Percentiles rank a stretch among this genome's conserved stretches.
Evolutionary conservation across 2,888 invertebrate species (phyloP).

Genomic region (Diploptera punctata): DNA sequence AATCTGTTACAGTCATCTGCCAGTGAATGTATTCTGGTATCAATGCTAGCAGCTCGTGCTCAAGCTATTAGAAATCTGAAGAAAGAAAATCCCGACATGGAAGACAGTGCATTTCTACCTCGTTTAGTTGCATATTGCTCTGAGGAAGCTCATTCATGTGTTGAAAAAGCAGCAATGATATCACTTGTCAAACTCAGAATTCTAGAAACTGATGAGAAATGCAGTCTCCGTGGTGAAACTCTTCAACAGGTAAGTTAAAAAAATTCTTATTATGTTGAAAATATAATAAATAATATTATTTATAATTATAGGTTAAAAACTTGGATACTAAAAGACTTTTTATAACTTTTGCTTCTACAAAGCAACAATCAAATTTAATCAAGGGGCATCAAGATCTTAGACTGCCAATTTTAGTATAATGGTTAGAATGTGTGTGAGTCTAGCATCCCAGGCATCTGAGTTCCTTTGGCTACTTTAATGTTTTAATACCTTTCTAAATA

Average conservation of each 20-base stretch:
- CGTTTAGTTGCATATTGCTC: slow-evolving; percentile 79
- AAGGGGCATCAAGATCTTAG: no score
- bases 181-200: slow-evolving; percentile 74
- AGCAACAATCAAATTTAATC: no score
- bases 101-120: slow-evolving; percentile 76
- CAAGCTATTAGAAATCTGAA: slow-evolving; percentile 74
- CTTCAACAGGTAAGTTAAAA: slow-evolving; percentile 57
- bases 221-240: slow-evolving; percentile 67
- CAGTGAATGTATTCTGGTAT: slow-evolving; percentile 81
- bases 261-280: no score
- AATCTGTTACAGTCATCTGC: slow-evolving; percentile 66
- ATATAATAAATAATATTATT: no score
- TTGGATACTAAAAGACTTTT: no score
- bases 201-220: slow-evolving; percentile 73
- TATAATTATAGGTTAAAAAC: no score
- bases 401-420: no score
- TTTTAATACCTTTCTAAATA: no score
- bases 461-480: no score
- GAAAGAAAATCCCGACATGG: slow-evolving; percentile 56
- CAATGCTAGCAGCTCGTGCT: slow-evolving; percentile 76
- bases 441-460: no score
- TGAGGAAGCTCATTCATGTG: slow-evolving; percentile 76
- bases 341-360: no score
- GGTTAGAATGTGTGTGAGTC: no score
- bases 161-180: slow-evolving; percentile 81